Conservation (phyloP, 2,888 invertebrate genomes). For the Drosophila neotestacea region DNA sequence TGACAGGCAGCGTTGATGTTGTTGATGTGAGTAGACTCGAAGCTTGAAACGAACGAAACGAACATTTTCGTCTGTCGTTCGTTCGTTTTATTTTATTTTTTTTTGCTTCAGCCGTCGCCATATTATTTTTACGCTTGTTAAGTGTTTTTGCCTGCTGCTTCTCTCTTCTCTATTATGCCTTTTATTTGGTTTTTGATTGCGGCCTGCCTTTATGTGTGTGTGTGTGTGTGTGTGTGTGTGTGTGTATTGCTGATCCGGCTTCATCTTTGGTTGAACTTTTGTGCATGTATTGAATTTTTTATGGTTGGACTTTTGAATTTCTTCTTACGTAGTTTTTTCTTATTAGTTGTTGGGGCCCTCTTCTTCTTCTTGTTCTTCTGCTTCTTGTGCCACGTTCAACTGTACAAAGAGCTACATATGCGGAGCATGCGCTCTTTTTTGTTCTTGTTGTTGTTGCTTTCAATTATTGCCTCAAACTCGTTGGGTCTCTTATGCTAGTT, state of each 20-base stretch:
- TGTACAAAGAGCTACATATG: slow-evolving; percentile 56
- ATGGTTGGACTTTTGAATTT: slow-evolving; percentile 44
- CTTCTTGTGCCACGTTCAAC: slow-evolving; percentile 58
- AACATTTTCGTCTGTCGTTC: slow-evolving; percentile 45
- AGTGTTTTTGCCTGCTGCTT: slow-evolving; percentile 56
- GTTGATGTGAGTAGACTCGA: slow-evolving; percentile 35
- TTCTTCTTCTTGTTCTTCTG: slow-evolving; percentile 30
- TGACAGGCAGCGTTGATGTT: slow-evolving; percentile 55
- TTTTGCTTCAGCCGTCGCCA: slow-evolving; percentile 61
- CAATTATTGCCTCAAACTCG: slow-evolving; percentile 56
- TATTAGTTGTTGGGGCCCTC: slow-evolving; percentile 55
- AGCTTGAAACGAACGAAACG: slow-evolving; percentile 44
- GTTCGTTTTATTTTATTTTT: slow-evolving; percentile 35
- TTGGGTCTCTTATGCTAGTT: slow-evolving; percentile 30
- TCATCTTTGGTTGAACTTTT: slow-evolving; percentile 49
- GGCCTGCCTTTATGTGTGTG: slow-evolving; percentile 16
- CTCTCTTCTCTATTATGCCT: slow-evolving; percentile 55
- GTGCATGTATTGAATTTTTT: slow-evolving; percentile 47
- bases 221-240: slow-evolving; percentile 24
- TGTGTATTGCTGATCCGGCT: slow-evolving; percentile 51
- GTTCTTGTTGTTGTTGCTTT: slow-evolving; percentile 28
- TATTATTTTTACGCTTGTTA: slow-evolving; percentile 72
- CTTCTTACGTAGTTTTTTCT: slow-evolving; percentile 53
- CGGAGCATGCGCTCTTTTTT: slow-evolving; percentile 71
- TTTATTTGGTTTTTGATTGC: slow-evolving; percentile 57